Percentiles rank a stretch among this genome's conserved stretches.
phyloP scores from a whole-genome alignment of 2,797 vertebrate genomes.

The Lagorchestes hirsutus region DNA sequence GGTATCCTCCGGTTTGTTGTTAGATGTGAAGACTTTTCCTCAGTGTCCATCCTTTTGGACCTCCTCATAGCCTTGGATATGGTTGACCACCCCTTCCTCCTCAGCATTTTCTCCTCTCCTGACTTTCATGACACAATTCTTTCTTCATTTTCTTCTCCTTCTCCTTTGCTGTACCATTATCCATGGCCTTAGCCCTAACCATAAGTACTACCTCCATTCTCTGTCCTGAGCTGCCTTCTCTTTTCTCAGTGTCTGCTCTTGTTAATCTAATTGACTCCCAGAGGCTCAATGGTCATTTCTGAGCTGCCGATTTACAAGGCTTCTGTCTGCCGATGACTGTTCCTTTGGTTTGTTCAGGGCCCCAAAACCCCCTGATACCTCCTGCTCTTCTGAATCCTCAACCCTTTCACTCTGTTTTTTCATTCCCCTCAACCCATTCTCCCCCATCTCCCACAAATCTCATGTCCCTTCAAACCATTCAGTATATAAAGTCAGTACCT shows the following conservation, averaged over 20 bases:
- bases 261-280: background rate
- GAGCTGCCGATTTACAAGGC: too few species aligned
- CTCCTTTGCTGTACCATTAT: background rate
- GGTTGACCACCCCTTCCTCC: background rate
- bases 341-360: background rate
- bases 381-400: background rate
- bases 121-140: background rate
- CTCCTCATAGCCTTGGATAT: background rate
- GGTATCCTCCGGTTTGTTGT: background rate
- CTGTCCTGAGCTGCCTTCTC: background rate
- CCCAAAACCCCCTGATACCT: background rate
- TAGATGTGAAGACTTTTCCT: background rate
- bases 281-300: background rate
- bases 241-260: background rate
- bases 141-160: background rate
- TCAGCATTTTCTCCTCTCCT: background rate
- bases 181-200: background rate
- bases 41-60: background rate
- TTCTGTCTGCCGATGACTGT: background rate
- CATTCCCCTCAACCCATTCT: background rate
- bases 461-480: background rate
- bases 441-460: background rate
- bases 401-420: background rate
- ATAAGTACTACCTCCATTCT: background rate
- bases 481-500: background rate